Percentiles rank a stretch among this genome's conserved stretches.
These are phyloP conservation scores for Zaprionus obscuricornis DNA, from an alignment of 2,888 invertebrate genomes.

Conservation along the genomic window DNA sequence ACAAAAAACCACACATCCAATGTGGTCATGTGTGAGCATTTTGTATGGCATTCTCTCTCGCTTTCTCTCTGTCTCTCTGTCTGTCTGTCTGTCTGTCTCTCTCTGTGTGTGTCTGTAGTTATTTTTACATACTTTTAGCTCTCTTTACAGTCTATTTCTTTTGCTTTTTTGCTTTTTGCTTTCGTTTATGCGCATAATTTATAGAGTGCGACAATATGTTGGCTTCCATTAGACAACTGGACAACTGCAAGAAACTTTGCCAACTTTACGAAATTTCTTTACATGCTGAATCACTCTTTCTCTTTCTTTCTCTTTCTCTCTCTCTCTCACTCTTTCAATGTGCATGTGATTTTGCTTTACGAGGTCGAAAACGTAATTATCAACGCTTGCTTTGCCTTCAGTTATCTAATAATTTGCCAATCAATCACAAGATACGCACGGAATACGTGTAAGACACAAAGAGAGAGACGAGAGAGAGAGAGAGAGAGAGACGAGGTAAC, in stretches of 20 bases:
- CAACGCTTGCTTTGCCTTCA: conserved; percentile 44
- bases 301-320: too few species aligned
- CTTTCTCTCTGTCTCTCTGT: conserved; percentile 8
- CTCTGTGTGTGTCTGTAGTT: conserved; percentile 14
- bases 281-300: too few species aligned
- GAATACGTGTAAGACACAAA: too few species aligned
- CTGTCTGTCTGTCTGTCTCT: conserved; percentile 4
- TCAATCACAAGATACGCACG: conserved; percentile 9
- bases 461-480: neutral
- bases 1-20: conserved; percentile 24
- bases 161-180: conserved; percentile 14
- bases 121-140: conserved; percentile 38
- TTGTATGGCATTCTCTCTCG: neutral
- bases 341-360: too few species aligned
- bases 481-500: neutral
- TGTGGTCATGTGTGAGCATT: conserved; percentile 6
- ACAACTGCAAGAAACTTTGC: conserved; percentile 44
- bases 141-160: too few species aligned
- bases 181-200: conserved; percentile 78
- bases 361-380: conserved; percentile 30
- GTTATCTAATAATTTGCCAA: conserved; percentile 55
- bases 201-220: conserved; percentile 77
- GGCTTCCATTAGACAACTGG: conserved; percentile 42
- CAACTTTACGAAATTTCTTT: too few species aligned
- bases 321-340: too few species aligned